A percentile compares a stretch with the other conserved stretches of the same genome.
phyloP scores from a whole-genome alignment of 35 echinoderm and acorn worm species.

The Stichopus chloronotus region DNA sequence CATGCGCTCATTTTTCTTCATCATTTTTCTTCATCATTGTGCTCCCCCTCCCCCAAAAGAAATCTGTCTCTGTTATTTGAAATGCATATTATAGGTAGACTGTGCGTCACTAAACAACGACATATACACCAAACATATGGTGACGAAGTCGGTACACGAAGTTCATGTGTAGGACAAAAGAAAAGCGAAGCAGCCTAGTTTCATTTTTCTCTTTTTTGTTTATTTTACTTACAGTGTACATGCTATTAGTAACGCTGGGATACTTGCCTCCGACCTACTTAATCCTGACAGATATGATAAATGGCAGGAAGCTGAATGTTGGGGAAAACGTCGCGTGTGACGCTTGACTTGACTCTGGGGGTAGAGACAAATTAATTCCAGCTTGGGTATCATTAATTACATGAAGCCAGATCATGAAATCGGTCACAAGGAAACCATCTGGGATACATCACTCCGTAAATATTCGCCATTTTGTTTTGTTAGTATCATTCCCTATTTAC shows the following conservation, averaged over 20 bases:
- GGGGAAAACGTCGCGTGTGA: neutral
- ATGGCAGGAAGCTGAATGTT: neutral
- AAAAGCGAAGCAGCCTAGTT: too few species aligned
- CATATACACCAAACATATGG: too few species aligned
- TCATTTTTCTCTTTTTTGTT: neutral
- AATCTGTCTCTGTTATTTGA: too few species aligned
- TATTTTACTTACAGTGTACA: neutral
- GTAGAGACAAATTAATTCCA: neutral
- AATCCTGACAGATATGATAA: neutral
- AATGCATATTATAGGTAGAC: too few species aligned
- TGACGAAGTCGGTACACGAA: too few species aligned
- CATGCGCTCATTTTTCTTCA: too few species aligned
- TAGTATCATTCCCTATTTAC: too few species aligned
- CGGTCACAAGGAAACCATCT: neutral
- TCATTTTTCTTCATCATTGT: too few species aligned
- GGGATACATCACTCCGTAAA: neutral
- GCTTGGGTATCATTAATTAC: neutral
- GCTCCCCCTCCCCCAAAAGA: too few species aligned
- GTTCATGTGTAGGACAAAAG: too few species aligned
- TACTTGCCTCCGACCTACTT: neutral
- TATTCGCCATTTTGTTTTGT: neutral
- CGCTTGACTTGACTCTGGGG: neutral
- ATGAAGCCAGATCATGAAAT: neutral
- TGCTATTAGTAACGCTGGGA: neutral
- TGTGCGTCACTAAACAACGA: too few species aligned